phyloP scores from a whole-genome alignment of 2,888 invertebrate species.

The Carterocephalus palaemon region DNA sequence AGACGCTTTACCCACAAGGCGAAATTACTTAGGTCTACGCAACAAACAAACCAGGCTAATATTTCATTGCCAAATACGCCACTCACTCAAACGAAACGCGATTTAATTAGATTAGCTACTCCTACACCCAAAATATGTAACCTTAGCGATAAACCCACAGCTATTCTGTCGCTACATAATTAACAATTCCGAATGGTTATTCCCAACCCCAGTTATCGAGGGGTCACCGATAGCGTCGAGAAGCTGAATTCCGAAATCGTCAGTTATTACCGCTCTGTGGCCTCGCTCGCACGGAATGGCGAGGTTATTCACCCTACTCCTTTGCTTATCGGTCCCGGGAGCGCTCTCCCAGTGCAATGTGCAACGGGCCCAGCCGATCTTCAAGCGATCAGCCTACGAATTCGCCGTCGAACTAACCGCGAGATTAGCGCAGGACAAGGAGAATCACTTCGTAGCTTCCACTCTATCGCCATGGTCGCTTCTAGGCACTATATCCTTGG shows the following conservation, averaged over 20 bases:
- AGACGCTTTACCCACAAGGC: too few relatives aligned
- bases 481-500: slow-evolving; percentile 50
- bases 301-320: slow-evolving; percentile 27
- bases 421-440: slow-evolving; percentile 47
- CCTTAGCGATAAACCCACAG: too few relatives aligned
- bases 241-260: not conserved
- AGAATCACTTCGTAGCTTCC: slow-evolving; percentile 59
- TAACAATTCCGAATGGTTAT: slow-evolving; percentile 1
- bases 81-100: too few relatives aligned
- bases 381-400: slow-evolving; percentile 40
- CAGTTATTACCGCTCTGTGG: slow-evolving; percentile 20
- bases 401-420: slow-evolving; percentile 35
- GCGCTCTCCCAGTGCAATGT: slow-evolving; percentile 35
- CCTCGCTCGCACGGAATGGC: slow-evolving; percentile 33
- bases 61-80: too few relatives aligned
- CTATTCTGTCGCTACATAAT: too few relatives aligned
- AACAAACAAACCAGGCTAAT: too few relatives aligned
- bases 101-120: too few relatives aligned
- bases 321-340: slow-evolving; percentile 32
- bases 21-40: too few relatives aligned
- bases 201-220: slow-evolving; percentile 6
- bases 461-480: slow-evolving; percentile 61
- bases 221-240: slow-evolving; percentile 13
- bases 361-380: slow-evolving; percentile 30
- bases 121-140: too few relatives aligned